These are phyloP conservation scores for Turritopsis dohrnii DNA, from an alignment of 30 jellyfish, hydroid and myxozoan species.

Conservation along the genomic window DNA sequence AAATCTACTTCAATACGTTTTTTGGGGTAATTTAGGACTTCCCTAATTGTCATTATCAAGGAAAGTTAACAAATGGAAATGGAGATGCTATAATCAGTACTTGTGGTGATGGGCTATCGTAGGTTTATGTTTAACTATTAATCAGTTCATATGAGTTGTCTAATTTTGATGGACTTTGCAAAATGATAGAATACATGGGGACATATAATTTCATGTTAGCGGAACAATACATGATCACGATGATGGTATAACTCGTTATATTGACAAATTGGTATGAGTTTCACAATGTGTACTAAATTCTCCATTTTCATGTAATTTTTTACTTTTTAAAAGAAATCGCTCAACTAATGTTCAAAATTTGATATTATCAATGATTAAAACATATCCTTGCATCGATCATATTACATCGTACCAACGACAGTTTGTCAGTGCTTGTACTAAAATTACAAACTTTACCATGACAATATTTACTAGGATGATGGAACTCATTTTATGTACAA, in stretches of 20 bases:
- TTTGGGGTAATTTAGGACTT: not conserved
- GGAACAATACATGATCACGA: not conserved
- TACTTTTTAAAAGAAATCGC: not conserved
- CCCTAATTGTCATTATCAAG: slow-evolving; percentile 12
- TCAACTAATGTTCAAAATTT: too few species aligned
- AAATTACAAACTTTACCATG: too few species aligned
- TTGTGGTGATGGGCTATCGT: slow-evolving; percentile 4
- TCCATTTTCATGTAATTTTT: too few species aligned
- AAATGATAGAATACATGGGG: not conserved
- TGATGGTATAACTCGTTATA: not conserved
- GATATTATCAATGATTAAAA: too few species aligned
- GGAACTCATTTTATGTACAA: not conserved
- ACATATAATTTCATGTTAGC: not conserved
- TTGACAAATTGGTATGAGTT: not conserved
- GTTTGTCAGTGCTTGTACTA: too few species aligned
- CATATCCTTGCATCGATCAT: too few species aligned
- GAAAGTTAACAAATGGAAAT: not conserved
- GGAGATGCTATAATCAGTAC: slow-evolving; percentile 3
- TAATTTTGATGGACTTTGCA: not conserved
- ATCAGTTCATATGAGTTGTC: too few species aligned
- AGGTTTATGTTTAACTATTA: too few species aligned
- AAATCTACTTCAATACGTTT: too few species aligned
- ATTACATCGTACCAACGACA: too few species aligned
- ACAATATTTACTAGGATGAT: not conserved
- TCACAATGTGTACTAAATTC: too few species aligned